A percentile compares a stretch with the other conserved stretches of the same genome.
phyloP scores from a whole-genome alignment of 2,797 vertebrate genomes.

The Thamnophis elegans region DNA sequence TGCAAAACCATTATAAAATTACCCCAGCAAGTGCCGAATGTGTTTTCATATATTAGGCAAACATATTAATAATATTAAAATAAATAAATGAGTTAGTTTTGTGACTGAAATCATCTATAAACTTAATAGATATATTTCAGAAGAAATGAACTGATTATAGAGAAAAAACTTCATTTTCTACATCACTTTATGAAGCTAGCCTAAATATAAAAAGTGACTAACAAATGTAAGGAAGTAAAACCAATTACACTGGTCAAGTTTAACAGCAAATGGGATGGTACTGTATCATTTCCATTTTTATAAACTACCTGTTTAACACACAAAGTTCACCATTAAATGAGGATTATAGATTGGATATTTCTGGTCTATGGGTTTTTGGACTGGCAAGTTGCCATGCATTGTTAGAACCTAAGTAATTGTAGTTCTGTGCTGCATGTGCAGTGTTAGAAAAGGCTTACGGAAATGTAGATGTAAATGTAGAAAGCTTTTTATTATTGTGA shows the following conservation, averaged over 20 bases:
- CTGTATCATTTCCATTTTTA: not conserved
- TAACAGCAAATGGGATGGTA: not conserved
- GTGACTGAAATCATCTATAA: conserved; percentile 18
- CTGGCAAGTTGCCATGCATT: not conserved
- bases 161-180: not conserved
- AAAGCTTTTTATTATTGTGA: not conserved
- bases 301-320: not conserved
- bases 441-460: not conserved
- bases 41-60: not conserved
- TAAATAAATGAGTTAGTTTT: not conserved
- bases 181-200: not conserved
- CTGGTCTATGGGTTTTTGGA: not conserved
- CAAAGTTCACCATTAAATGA: not conserved
- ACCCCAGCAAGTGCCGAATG: not conserved
- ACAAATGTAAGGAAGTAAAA: not conserved
- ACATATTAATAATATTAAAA: not conserved
- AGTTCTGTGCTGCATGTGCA: not conserved
- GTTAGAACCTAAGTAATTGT: not conserved
- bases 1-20: not conserved
- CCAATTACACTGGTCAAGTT: not conserved
- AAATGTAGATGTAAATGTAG: not conserved
- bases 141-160: not conserved
- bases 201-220: not conserved
- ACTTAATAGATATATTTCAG: conserved; percentile 5
- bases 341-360: not conserved